Base-by-base conservation (phyloP, 2,797 vertebrate genomes). In the Danionella dracula region DNA sequence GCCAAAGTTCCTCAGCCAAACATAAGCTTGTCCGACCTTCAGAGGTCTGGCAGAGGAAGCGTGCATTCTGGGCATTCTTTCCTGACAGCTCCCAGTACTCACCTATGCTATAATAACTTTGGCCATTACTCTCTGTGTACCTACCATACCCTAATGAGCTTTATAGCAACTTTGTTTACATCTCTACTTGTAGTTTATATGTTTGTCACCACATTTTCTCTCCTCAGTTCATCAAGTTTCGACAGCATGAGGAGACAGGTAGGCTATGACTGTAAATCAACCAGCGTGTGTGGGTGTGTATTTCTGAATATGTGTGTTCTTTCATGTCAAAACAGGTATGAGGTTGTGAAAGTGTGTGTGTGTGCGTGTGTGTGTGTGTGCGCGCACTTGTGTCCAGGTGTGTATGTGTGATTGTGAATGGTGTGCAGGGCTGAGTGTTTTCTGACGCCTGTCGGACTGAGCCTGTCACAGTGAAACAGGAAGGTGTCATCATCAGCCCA, bases 401-500 rank as follows among this genome's bases (percentile, higher is more conserved):
- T 37, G 59, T 54, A 61, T 63, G 67, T 71, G 75, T 76, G 76
- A 72, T 71, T 55, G 73, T 8, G 68, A 76, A 76, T 73, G 37
- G 74, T 76, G 78, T 84, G 63, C 72, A 80, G 77, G 81, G 82
- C 81, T 79, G 81, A 85, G 77, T 82, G 83, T 84, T 85, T 83
- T 82, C 76, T 85, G 85, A 86, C 49, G 73, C 77, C 80, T 85
- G 82, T 84, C 82, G 77, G 78, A 81, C 80, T 82, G 77, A 69
- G 81, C 75, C 79, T 84, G 83, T 86, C 85, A 86, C 82, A 79
- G 72, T 76, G 76, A 82, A 81, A 81, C 78, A 81, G 81, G 80
- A 78, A 84, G 78, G 81, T 87, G 84, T 86, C 83, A 86, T 86
- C 83, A 86, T 83, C 83, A 78, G 78, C 77, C 74, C 76, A 71